Percentiles rank a stretch among this genome's conserved stretches.
Evolutionary conservation across 2,113 vertebrate genomes (phyloP).

Genomic region (Echinops telfairi): DNA sequence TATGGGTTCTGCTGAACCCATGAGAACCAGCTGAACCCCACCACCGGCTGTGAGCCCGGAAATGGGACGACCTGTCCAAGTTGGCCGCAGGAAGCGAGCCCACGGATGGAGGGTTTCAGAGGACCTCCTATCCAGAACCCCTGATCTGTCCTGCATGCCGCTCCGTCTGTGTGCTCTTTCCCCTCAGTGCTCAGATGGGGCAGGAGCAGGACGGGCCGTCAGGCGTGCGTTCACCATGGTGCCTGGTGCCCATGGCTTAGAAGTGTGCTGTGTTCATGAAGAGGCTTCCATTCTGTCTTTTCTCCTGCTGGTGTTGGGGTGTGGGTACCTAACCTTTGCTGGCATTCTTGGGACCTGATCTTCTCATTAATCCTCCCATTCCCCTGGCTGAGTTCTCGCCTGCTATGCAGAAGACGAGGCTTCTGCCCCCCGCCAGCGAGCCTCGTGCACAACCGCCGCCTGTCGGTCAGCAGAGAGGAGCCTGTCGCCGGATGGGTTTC

Average conservation of each 20-base stretch:
- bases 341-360: background rate
- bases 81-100: background rate
- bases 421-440: background rate
- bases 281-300: background rate
- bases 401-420: background rate
- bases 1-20: no score
- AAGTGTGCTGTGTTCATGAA: background rate
- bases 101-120: background rate
- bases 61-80: background rate
- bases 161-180: background rate
- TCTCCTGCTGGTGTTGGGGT: background rate
- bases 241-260: background rate
- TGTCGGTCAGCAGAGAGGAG: background rate
- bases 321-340: background rate
- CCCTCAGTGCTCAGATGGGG: background rate
- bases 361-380: background rate
- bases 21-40: no score
- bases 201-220: background rate
- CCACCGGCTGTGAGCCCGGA: background rate
- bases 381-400: background rate
- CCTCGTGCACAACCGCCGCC: background rate
- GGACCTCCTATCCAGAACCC: background rate
- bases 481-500: background rate
- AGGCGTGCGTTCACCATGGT: background rate
- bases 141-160: background rate